Base-by-base conservation (phyloP, 30 jellyfish, hydroid and myxozoan genomes). In the Morbakka virulenta region DNA sequence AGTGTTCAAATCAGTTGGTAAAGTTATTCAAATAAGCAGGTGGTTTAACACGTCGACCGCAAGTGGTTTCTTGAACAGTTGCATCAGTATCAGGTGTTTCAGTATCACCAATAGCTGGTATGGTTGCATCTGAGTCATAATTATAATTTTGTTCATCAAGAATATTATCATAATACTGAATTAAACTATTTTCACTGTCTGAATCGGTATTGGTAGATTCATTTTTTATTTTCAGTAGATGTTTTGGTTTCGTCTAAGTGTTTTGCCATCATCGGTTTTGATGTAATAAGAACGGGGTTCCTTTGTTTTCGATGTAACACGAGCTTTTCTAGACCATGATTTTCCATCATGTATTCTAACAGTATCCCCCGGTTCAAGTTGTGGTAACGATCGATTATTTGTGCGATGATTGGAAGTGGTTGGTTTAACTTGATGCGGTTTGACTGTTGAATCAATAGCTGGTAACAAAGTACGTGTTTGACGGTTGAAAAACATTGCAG, bases 231-330 rank as follows among this genome's bases (percentile, higher is more conserved):
- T 36, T 50, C 57, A 78, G 79, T 1, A 78, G 28, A 72, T 78
- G 89, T 78, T 36, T 75, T 20, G 84, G 49, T 64, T 78, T 6
- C 89, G 71, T 14, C 89, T 4, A 29, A 78, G 84, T 2, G 34
- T 47, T 6, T 47, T 75, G 17, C 77, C 87, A 14, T 78, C 41
- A 4, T 34, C 64, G 29, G 75, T 78, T 64, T 65, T 35, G 4
- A 78, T 27, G 35, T 13, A 27, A 35, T 78, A 78, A 22, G 89
- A 79, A 25, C 77, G 21, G 4, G 48, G 71, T 28, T 72, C 48
- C 3, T 1, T 48, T 17, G 23, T 22, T 28, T 72, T 50, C 29
- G 48, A 31, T 23, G 50, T 20, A 0, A 72, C 67, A 14, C 13
- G 41, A 4, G 52, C 84, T 23, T 28, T 50, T 31, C 76, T 72